Evolutionary conservation across 2,888 invertebrate genomes (phyloP).

Genomic region (Macaria liturata): DNA sequence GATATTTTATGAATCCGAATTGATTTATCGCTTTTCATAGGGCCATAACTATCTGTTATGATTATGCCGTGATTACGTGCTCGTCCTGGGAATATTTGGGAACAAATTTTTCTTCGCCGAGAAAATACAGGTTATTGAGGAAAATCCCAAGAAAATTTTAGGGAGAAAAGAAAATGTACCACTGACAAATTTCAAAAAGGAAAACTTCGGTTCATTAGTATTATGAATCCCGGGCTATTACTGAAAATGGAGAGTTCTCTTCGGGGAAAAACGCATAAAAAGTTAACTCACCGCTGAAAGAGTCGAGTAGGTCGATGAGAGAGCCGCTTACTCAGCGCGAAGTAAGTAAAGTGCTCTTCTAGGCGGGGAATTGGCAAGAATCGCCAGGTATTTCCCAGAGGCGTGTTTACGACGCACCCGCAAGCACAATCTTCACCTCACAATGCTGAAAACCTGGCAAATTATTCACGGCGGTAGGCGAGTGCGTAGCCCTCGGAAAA

Average conservation of each 20-base stretch:
- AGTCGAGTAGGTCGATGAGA: constrained; percentile 41
- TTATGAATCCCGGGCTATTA: constrained; percentile 38
- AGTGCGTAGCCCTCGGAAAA: constrained; percentile 41
- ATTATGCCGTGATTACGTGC: constrained; percentile 19
- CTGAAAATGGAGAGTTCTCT: constrained; percentile 36
- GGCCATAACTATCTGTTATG: constrained; percentile 20
- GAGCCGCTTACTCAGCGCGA: constrained; percentile 59
- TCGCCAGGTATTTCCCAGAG: constrained; percentile 64
- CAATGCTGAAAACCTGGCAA: constrained; percentile 46
- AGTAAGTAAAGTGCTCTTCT: constrained; percentile 42
- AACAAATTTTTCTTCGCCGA: constrained; percentile 2
- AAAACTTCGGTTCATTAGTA: constrained; percentile 30
- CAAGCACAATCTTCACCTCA: constrained; percentile 54
- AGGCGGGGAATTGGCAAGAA: constrained; percentile 35
- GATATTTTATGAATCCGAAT: constrained; percentile 71
- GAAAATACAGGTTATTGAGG: constrained; percentile 2
- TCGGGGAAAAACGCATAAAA: constrained; percentile 45
- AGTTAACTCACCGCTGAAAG: constrained; percentile 45
- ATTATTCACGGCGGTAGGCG: constrained; percentile 57
- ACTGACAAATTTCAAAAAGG: constrained; percentile 25
- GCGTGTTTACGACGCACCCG: constrained; percentile 63
- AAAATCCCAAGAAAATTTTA: constrained; percentile 6
- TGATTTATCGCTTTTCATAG: constrained; percentile 54
- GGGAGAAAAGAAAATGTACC: constrained; percentile 14
- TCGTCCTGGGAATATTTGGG: constrained; percentile 8